phyloP scores from a whole-genome alignment of 2,797 vertebrate genomes.

The Nannoperca obscura region DNA sequence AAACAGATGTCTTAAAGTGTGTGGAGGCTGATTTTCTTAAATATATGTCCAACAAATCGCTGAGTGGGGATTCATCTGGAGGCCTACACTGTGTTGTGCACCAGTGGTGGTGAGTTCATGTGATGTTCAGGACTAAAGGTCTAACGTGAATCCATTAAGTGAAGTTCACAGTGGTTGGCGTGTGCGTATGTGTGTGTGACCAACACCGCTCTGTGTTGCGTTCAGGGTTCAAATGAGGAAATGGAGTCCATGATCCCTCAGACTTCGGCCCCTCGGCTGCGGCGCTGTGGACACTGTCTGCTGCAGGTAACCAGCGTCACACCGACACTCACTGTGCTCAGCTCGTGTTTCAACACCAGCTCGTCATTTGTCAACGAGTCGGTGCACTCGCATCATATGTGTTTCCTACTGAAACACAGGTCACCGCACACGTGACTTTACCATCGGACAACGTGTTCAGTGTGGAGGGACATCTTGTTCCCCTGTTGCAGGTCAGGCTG shows the following conservation, averaged over 20 bases:
- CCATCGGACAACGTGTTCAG: not conserved
- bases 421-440: too few species aligned
- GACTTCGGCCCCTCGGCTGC: slow-evolving; percentile 71
- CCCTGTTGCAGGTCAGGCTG: not conserved
- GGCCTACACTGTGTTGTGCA: not conserved
- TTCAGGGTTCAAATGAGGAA: slow-evolving; percentile 77
- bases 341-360: not conserved
- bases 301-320: slow-evolving; percentile 85
- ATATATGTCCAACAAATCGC: not conserved
- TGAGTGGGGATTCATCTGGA: not conserved
- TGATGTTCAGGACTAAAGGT: not conserved
- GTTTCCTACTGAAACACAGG: not conserved
- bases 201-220: slow-evolving; percentile 20
- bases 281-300: slow-evolving; percentile 92
- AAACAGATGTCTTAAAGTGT: not conserved
- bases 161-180: not conserved
- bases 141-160: too few species aligned
- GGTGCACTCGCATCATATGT: not conserved
- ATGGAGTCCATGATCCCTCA: slow-evolving; percentile 80
- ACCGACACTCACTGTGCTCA: not conserved
- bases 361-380: not conserved
- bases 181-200: slow-evolving; percentile 13
- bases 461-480: not conserved
- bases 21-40: not conserved
- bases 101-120: not conserved